Evolutionary conservation across 2,888 invertebrate genomes (phyloP), one percentile per base, ranked within the genome.

Genomic region (Alviniconcha strummeri): DNA sequence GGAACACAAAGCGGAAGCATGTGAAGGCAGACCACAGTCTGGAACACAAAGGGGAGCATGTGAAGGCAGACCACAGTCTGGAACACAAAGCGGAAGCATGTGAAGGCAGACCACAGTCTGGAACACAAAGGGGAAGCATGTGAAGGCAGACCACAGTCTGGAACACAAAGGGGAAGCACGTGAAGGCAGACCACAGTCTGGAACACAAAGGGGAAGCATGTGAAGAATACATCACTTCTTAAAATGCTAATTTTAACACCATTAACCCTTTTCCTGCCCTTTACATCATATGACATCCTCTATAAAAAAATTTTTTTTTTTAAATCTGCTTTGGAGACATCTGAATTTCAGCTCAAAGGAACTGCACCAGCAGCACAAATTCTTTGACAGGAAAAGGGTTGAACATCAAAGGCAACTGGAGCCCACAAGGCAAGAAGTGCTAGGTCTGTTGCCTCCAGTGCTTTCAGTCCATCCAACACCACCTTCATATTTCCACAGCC

Each of bases 61-160:
- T 93, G 93, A 8, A 93, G 93, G 84, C 93, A 93, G 9, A 93
- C 88, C 9, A 92, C 91, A 57, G 93, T 93, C 93, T 93, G 89
- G 56, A 87, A 89, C 76, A 80, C 11, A 64, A 60, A 36, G 36
- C 1, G 36, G 36, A 36, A 36, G 36, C 36, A 36, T 93, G 88
- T 93, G 93, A 8, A 93, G 93, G 84, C 93, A 93, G 9, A 93
- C 88, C 9, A 92, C 91, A 57, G 93, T 93, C 93, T 93, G 89
- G 56, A 87, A 89, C 76, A 80, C 11, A 64, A 60, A 36, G 36
- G 36, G 36, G 36, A n/a, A 36, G 36, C 36, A 36, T 93, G 88
- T 93, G 93, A 8, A 93, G 93, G 84, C 93, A 93, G 9, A 93
- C 88, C 9, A 92, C 91, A 57, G 93, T 93, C 93, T 93, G 89